A percentile compares a stretch with the other conserved stretches of the same genome.
Evolutionary conservation across 2,113 vertebrate species (phyloP).

Genomic region (Pampusana beccarii): DNA sequence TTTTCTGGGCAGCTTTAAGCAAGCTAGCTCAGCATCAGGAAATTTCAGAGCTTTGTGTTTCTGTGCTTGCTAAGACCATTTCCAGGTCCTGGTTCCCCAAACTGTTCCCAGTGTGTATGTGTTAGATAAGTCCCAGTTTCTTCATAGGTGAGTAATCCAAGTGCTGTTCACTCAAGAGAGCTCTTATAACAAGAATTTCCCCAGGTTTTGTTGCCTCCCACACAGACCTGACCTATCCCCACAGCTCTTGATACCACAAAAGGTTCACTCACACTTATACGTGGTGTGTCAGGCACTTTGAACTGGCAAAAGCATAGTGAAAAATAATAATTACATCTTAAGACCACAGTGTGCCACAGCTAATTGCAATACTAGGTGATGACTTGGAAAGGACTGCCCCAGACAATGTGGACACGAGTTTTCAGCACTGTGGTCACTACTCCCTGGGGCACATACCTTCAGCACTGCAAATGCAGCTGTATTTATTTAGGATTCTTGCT

Average conservation of each 20-base stretch:
- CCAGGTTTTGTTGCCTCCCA: background rate
- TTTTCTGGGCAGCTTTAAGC: background rate
- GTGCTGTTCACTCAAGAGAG: fast-evolving
- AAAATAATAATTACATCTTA: background rate
- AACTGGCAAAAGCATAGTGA: background rate
- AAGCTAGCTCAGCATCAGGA: background rate
- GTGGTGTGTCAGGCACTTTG: background rate
- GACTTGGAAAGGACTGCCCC: background rate
- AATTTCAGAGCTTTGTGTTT: background rate
- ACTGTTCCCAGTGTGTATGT: too few species aligned
- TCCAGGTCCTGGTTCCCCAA: background rate
- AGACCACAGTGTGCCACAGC: fast-evolving
- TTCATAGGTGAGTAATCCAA: background rate
- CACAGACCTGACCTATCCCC: background rate
- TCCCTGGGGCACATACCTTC: background rate
- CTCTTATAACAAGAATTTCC: background rate
- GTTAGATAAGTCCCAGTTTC: background rate
- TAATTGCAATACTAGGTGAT: background rate
- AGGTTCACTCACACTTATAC: fast-evolving
- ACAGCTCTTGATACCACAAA: background rate
- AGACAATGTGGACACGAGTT: background rate
- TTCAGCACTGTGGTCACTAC: background rate
- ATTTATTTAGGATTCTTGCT: background rate
- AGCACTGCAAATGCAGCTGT: background rate
- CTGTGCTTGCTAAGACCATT: background rate